Evolutionary conservation across 2,797 vertebrate species (phyloP).

Genomic region (Takifugu rubripes): DNA sequence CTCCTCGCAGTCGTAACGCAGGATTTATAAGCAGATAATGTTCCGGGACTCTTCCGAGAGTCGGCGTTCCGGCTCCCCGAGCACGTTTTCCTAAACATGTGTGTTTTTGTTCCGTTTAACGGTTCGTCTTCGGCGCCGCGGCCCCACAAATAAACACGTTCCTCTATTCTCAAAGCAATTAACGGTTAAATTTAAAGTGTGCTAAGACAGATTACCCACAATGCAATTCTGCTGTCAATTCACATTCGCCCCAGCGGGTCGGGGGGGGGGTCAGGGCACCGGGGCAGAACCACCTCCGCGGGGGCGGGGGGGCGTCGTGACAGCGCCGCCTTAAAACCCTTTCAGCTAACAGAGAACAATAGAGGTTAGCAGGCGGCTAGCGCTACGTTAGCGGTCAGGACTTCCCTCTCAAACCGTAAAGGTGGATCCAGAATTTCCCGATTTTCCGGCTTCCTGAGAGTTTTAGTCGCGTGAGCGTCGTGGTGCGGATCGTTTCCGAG

Average conservation of each 20-base stretch:
- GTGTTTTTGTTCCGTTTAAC: slow-evolving; percentile 37
- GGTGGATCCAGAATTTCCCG: slow-evolving; percentile 10
- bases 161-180: slow-evolving; percentile 43
- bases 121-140: slow-evolving; percentile 15
- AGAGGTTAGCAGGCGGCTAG: too few relatives aligned
- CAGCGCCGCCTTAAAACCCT: too few relatives aligned
- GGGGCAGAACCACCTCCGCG: too few relatives aligned
- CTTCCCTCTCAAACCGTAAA: slow-evolving; percentile 1
- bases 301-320: too few relatives aligned
- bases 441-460: background rate
- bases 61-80: slow-evolving; percentile 28
- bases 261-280: background rate
- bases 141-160: slow-evolving; percentile 13
- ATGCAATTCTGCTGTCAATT: slow-evolving; percentile 26
- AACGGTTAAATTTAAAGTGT: slow-evolving; percentile 25
- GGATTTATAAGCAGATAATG: slow-evolving; percentile 33
- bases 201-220: slow-evolving; percentile 34
- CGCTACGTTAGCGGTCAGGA: too few relatives aligned
- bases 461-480: too few relatives aligned
- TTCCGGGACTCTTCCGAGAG: slow-evolving; percentile 32
- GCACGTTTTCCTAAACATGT: slow-evolving; percentile 25
- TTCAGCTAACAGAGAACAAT: too few relatives aligned
- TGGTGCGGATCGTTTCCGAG: too few relatives aligned
- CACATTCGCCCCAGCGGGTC: background rate
- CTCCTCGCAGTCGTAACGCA: slow-evolving; percentile 12